Conservation (phyloP, 2,888 invertebrate species). For the Noctua janthina region DNA sequence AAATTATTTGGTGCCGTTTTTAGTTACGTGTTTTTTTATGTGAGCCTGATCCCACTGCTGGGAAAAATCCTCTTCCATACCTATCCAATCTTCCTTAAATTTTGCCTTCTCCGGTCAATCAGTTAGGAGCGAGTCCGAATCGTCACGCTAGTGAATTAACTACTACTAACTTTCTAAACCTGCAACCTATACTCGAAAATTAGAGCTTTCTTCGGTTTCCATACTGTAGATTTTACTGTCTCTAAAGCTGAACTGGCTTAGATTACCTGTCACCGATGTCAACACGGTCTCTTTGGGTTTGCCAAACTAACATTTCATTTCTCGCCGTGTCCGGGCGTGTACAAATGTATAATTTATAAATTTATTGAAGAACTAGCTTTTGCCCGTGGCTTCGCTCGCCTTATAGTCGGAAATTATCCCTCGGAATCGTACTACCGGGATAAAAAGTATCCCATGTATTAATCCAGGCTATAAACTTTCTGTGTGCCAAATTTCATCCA, state of each 20-base stretch:
- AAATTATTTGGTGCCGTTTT: not conserved
- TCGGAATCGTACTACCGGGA: too few relatives aligned
- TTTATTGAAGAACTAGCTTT: constrained; percentile 13
- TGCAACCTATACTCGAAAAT: not conserved
- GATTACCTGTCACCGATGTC: constrained; percentile 17
- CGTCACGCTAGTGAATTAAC: not conserved
- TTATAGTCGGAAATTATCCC: too few relatives aligned
- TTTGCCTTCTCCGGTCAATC: not conserved
- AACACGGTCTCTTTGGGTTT: constrained; percentile 6
- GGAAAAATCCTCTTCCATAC: not conserved
- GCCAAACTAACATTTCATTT: not conserved
- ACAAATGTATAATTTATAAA: constrained; percentile 42
- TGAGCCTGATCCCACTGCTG: not conserved
- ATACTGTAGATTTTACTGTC: not conserved
- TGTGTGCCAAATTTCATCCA: too few relatives aligned
- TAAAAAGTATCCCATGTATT: too few relatives aligned
- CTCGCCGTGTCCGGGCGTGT: not conserved
- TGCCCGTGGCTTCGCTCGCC: too few relatives aligned
- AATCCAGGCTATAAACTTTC: too few relatives aligned
- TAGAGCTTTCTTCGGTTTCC: not conserved
- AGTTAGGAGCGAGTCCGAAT: not conserved
- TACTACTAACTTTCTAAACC: not conserved
- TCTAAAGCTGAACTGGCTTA: not conserved
- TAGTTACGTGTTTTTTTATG: not conserved
- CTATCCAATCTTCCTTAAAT: not conserved